Evolutionary conservation across 2,113 vertebrate species (phyloP).

Genomic region (Hyla sarda): DNA sequence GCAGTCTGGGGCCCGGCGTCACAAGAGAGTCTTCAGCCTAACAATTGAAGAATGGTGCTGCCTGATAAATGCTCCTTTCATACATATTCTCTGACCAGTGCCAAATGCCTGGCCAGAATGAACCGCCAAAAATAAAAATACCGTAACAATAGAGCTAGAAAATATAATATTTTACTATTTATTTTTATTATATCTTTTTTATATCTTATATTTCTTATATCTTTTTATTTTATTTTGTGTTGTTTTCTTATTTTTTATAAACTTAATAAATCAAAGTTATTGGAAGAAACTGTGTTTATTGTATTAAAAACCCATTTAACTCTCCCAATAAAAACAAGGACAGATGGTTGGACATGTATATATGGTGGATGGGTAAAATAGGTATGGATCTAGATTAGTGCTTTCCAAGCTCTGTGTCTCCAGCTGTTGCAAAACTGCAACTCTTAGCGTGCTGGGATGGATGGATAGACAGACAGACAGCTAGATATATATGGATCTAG

Average conservation of each 20-base stretch:
- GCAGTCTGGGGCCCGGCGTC: background rate
- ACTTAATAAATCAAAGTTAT: too few species aligned
- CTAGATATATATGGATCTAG: too few species aligned
- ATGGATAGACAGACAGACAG: too few species aligned
- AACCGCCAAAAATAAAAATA: constrained; percentile 8
- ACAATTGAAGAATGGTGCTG: constrained; percentile 46
- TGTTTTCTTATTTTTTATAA: too few species aligned
- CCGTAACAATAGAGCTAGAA: background rate
- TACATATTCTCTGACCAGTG: constrained; percentile 13
- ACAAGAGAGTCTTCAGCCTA: constrained; percentile 29
- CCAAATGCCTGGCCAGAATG: constrained; percentile 22
- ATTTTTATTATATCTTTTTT: background rate
- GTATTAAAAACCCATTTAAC: background rate
- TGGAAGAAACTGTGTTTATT: background rate
- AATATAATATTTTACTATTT: background rate
- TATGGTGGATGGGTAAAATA: background rate
- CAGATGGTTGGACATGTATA: background rate
- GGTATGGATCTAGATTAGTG: too few species aligned
- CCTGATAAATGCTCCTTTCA: constrained; percentile 52
- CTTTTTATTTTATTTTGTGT: too few species aligned
- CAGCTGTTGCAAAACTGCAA: too few species aligned
- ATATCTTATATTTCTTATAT: background rate
- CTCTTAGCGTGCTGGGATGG: too few species aligned
- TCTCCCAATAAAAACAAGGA: background rate
- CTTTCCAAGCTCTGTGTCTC: too few species aligned